Conservation (phyloP, 2,888 invertebrate species). For the Dynastes tityus region DNA sequence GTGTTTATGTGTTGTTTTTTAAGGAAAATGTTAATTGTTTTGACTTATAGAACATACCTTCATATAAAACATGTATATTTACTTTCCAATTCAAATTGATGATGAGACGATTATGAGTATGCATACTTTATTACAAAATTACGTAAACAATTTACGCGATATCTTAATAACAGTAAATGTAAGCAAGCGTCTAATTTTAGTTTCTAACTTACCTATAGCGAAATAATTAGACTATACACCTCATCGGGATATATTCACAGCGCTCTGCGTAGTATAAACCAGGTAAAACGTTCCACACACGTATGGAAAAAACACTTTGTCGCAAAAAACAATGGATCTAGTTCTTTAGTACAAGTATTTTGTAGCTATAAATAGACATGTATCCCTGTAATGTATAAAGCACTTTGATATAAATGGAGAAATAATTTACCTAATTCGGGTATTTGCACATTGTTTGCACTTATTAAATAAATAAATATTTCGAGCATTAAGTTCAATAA, state of each 20-base stretch:
- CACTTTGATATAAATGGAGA: slow-evolving; percentile 23
- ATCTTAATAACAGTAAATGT: slow-evolving; percentile 5
- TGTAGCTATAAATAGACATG: slow-evolving; percentile 9
- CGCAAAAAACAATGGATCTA: not conserved
- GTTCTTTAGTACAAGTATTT: not conserved
- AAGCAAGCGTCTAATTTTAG: slow-evolving; percentile 33
- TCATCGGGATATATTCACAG: slow-evolving; percentile 16
- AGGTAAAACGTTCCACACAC: slow-evolving; percentile 18
- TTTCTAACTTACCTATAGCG: slow-evolving; percentile 22
- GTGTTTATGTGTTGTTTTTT: not conserved
- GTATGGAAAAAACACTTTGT: not conserved
- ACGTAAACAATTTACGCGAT: slow-evolving; percentile 19
- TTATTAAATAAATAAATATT: slow-evolving; percentile 30
- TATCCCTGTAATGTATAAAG: slow-evolving; percentile 41
- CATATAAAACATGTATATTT: not conserved
- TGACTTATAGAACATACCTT: not conserved
- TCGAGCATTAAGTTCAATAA: slow-evolving; percentile 34
- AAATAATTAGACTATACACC: slow-evolving; percentile 28
- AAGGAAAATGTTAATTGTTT: not conserved
- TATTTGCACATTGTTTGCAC: slow-evolving; percentile 8
- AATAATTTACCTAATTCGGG: slow-evolving; percentile 25
- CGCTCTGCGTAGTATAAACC: not conserved
- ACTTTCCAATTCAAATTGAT: not conserved
- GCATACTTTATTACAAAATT: not conserved
- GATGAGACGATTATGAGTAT: not conserved